These are phyloP conservation scores for Latrodectus elegans DNA, from an alignment of 2,888 invertebrate genomes.

Conservation along the genomic window DNA sequence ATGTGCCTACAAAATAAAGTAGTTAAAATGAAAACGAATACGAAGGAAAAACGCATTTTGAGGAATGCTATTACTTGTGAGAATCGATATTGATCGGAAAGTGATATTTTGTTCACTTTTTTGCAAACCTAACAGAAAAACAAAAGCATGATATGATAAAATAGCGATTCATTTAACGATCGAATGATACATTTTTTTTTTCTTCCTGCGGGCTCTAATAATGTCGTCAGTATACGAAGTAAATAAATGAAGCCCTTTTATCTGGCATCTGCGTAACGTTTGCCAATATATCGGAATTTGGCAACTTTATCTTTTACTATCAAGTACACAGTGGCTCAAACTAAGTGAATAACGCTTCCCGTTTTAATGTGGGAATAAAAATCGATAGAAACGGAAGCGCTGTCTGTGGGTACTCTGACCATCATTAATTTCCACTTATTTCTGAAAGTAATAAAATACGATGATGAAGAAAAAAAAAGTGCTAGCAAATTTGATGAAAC, in stretches of 20 bases:
- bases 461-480: conserved; percentile 1
- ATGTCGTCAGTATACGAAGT: conserved; percentile 20
- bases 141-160: not conserved
- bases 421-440: conserved; percentile 49
- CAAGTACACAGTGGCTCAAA: not conserved
- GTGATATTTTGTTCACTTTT: too few relatives aligned
- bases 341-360: not conserved
- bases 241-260: conserved; percentile 29
- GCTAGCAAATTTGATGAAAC: conserved; percentile 34
- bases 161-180: not conserved
- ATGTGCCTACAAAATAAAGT: too few relatives aligned
- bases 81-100: too few relatives aligned
- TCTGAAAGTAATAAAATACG: conserved; percentile 33
- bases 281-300: conserved; percentile 40
- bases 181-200: not conserved
- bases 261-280: conserved; percentile 32
- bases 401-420: conserved; percentile 13
- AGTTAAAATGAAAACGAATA: too few relatives aligned
- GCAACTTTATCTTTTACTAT: conserved; percentile 23
- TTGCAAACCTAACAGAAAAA: not conserved
- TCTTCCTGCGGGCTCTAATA: conserved; percentile 7
- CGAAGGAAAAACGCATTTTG: too few relatives aligned
- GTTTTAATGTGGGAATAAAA: not conserved
- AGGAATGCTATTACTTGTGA: too few relatives aligned
- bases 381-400: not conserved